Evolutionary conservation across 2,113 vertebrate genomes (phyloP), one percentile per base, ranked within the genome.

Genomic region (Sorex fumeus): DNA sequence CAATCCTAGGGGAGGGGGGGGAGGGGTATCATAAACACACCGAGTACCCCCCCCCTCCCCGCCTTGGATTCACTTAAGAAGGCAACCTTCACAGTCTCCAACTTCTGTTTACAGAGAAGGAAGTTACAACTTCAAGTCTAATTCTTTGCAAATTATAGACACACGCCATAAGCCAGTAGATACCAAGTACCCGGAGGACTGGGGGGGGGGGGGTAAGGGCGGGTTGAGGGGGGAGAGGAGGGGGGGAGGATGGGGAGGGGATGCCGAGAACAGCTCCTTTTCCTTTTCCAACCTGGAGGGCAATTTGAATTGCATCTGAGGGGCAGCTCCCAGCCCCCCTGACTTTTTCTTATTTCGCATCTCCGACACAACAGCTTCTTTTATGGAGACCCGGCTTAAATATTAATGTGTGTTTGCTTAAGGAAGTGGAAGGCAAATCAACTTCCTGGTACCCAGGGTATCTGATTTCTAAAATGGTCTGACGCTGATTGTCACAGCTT

Each of bases 351-450:
- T 94, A 97, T 95, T 97, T 96, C 25, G 28, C 9, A 94, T 97
- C 97, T 16, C 3, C 96, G 96, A 97, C 96, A 98, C 97, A 98
- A 97, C 88, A 40, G 30, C 69, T 18, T 96, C 98, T 98, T 97
- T 98, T 98, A 98, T 98, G 96, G 97, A 98, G 98, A 97, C 96
- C 96, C 97, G 94, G 95, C 97, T 98, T 98, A 97, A 98, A 98
- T 98, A 98, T 98, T 98, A 98, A 98, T 98, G 97, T 30, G 71
- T 98, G 98, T 98, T 98, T 98, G 97, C 98, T 96, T 98, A 98
- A 98, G 99, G 98, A 99, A 99, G 98, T 98, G 98, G 98, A 98
- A 99, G 98, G 97, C 97, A 97, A 98, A 98, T 98, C 97, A 97
- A 98, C 98, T 99, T 99, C 99, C 99, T 98, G 98, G 97, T 98